Evolutionary conservation across 2,888 invertebrate genomes (phyloP).

Genomic region (Cephalotes varians): DNA sequence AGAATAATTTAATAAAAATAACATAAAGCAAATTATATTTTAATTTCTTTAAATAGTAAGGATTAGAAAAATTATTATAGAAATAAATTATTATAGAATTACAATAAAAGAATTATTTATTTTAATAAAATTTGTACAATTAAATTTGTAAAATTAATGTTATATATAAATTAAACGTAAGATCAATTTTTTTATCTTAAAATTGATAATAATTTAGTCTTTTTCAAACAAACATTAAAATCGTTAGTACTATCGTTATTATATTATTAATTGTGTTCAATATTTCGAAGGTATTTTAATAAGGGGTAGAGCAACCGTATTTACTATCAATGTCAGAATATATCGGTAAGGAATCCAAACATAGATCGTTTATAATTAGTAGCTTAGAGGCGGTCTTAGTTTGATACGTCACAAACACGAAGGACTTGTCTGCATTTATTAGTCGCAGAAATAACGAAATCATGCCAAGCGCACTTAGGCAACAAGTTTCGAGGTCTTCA

Average conservation of each 20-base stretch:
- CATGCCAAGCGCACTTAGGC: constrained; percentile 79
- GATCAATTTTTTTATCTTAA: not conserved
- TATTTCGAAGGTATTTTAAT: constrained; percentile 24
- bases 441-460: constrained; percentile 60
- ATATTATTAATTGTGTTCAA: not conserved
- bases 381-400: constrained; percentile 72
- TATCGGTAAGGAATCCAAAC: constrained; percentile 79
- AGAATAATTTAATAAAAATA: not conserved
- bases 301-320: constrained; percentile 59
- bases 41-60: not conserved
- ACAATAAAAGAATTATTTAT: too few relatives aligned
- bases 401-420: constrained; percentile 67
- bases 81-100: too few relatives aligned
- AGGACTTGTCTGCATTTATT: constrained; percentile 56
- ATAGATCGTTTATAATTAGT: constrained; percentile 84
- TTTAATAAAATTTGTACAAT: not conserved
- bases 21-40: not conserved
- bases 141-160: too few relatives aligned
- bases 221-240: not conserved
- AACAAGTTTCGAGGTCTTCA: constrained; percentile 69
- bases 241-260: not conserved
- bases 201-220: not conserved
- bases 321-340: constrained; percentile 83
- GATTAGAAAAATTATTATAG: too few relatives aligned
- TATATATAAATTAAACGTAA: not conserved